Base-by-base conservation (phyloP, 2,888 invertebrate genomes). In the Drosophila gaucha region DNA sequence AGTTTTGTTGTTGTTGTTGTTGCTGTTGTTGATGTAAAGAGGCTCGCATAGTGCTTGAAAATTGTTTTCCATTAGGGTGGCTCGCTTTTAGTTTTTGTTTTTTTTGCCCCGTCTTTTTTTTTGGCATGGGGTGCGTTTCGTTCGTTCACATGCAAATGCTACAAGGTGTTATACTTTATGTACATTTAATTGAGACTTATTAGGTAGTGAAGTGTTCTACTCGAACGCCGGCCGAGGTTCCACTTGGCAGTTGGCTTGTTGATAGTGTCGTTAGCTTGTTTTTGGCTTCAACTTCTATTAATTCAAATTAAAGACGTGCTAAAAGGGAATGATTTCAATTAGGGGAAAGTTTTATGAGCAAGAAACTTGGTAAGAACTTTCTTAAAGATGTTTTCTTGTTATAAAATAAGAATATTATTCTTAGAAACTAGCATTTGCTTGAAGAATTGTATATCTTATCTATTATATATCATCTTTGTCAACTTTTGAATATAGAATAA, bases 121-220 rank as follows among this genome's bases (percentile, higher is more conserved):
- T 41, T 52, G 14, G 39, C n/a, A 16, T 9, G 43, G 35, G 36
- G 22, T 55, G 46, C 30, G 41, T 18, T 65, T 47, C 54, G 49
- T 60, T 44, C 51, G 44, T 39, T 64, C 63, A 50, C 83, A 83
- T 80, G 80, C 83, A 80, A 82, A 80, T 80, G 84, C 69, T 71
- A 65, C 54, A 78, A 86, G 84, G 85, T 85, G 85, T 86, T 82
- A 80, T 82, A 70, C 51, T 80, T 85, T 79, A 86, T 85, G 85
- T 85, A 75, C 73, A 82, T 86, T 85, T 85, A 86, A 85, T 86
- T 85, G 84, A 76, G 84, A 84, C 82, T 86, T 86, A 85, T 85
- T 86, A 80, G 66, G 65, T 44, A 67, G 50, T 67, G 79, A 79
- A 84, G 67, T 77, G 77, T 31, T 56, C 36, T 16, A 26, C 12